Evolutionary conservation across 2,888 invertebrate species (phyloP).

Genomic region (Athrips mouffetella): DNA sequence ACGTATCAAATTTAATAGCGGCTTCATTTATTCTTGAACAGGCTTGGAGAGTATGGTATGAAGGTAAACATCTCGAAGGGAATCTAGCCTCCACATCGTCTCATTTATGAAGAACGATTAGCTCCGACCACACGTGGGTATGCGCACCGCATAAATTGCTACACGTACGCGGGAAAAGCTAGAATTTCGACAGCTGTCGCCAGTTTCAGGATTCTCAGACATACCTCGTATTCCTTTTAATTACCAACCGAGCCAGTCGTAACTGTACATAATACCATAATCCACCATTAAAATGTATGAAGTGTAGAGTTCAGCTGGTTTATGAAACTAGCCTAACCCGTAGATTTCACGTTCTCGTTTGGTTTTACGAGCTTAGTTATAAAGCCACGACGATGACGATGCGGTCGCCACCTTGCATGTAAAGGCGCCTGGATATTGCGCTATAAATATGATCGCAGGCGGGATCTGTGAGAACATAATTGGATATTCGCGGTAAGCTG

Average conservation of each 20-base stretch:
- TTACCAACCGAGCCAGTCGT: constrained; percentile 1
- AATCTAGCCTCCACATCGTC: constrained; percentile 23
- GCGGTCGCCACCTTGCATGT: constrained; percentile 47
- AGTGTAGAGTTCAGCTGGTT: constrained; percentile 46
- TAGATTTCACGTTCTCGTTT: constrained; percentile 44
- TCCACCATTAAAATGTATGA: constrained; percentile 56
- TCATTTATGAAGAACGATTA: constrained; percentile 32
- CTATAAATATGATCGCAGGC: constrained; percentile 48
- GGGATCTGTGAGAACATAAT: constrained; percentile 57
- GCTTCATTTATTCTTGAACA: too few species aligned
- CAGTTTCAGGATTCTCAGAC: constrained; percentile 24
- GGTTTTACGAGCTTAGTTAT: constrained; percentile 50
- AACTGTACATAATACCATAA: constrained; percentile 36
- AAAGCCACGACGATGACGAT: constrained; percentile 36
- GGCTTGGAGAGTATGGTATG: constrained; percentile 1
- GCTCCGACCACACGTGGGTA: constrained; percentile 33
- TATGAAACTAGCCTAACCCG: constrained; percentile 39
- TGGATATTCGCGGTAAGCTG: constrained; percentile 58
- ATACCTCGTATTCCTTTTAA: constrained; percentile 6
- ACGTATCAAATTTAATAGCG: too few species aligned
- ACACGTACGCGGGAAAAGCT: constrained; percentile 30
- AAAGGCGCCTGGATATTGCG: constrained; percentile 41
- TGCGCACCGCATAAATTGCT: constrained; percentile 37
- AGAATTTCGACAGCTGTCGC: constrained; percentile 36
- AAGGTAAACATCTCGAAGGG: constrained; percentile 1